Base-by-base conservation (phyloP, 2,888 invertebrate species). In the Eilema griseolum region DNA sequence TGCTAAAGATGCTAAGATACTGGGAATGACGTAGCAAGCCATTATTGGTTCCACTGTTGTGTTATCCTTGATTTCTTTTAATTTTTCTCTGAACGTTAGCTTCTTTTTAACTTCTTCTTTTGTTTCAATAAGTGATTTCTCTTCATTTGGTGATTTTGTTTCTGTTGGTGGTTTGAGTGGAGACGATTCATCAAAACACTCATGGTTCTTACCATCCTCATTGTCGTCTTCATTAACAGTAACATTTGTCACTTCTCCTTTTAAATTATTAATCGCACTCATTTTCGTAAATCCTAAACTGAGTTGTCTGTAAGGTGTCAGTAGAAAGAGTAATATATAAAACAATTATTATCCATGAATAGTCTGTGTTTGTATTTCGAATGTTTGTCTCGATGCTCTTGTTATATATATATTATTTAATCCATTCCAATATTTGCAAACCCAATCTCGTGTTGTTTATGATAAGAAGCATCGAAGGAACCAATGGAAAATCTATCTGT, bases 31-130 rank as follows among this genome's bases (percentile, higher is more conserved):
- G 86, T 97, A 97, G 79, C 97, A 97, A 0, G 96, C 97, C 84
- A 97, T 92, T 93, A 97, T 96, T 0, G 97, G 97, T 85, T 97
- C 97, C 1, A 97, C 97, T 28, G 97, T 97, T 74, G 96, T 96
- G 85, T 97, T 95, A 0, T 88, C 88, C 83, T 93, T 94, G 3
- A 95, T 93, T 23, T 87, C 56, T 88, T 89, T 92, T 23, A 93
- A 71, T 79, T 86, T 89, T 84, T 95, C 89, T 70, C 75, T 80
- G 24, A 93, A 72, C 3, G 91, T 86, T 31, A 90, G 72, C 72
- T 89, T 90, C 61, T 81, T 85, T 80, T 84, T 83, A n/a, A 67
- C 66, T 78, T 83, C 79, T 68, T 83, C 71, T 73, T 75, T 77
- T 0, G 24, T 12, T 61, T 81, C 78, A 59, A 79, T 80, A 24